phyloP scores from a whole-genome alignment of 2,113 vertebrate genomes.

The Ceyx margarethae region DNA sequence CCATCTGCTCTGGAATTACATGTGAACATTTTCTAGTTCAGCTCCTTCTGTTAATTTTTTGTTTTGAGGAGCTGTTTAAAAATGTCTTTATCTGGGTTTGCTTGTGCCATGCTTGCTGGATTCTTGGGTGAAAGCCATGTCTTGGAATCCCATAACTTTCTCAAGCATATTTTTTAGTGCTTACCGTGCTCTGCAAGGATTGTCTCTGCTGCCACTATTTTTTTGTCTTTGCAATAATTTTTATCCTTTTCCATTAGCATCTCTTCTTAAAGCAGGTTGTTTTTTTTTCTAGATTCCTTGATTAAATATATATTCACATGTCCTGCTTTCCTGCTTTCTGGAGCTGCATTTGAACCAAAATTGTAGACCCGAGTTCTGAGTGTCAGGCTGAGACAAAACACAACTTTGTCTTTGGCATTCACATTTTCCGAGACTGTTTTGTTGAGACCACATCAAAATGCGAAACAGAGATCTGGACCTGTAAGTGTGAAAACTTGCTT shows the following conservation, averaged over 20 bases:
- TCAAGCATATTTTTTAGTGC: slow-evolving; percentile 19
- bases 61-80: slow-evolving; percentile 51
- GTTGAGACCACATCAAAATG: slow-evolving; percentile 52
- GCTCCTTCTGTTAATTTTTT: slow-evolving; percentile 67
- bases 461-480: slow-evolving; percentile 20
- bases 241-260: not conserved
- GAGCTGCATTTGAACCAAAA: not conserved
- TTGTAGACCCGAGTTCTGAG: not conserved
- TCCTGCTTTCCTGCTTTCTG: not conserved
- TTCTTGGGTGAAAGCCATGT: slow-evolving; percentile 58
- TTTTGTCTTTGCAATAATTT: not conserved
- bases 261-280: not conserved
- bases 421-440: not conserved
- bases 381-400: not conserved
- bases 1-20: slow-evolving; percentile 63
- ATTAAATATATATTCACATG: not conserved
- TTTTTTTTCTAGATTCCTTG: not conserved
- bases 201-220: not conserved
- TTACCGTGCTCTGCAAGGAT: not conserved
- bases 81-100: slow-evolving; percentile 49
- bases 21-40: slow-evolving; percentile 55
- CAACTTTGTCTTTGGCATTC: not conserved
- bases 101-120: slow-evolving; percentile 45
- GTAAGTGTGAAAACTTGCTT: slow-evolving; percentile 62
- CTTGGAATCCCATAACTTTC: slow-evolving; percentile 60